Percentiles rank a stretch among this genome's conserved stretches.
Conservation (phyloP, 2,113 vertebrate species). For the Semnornis frantzii region DNA sequence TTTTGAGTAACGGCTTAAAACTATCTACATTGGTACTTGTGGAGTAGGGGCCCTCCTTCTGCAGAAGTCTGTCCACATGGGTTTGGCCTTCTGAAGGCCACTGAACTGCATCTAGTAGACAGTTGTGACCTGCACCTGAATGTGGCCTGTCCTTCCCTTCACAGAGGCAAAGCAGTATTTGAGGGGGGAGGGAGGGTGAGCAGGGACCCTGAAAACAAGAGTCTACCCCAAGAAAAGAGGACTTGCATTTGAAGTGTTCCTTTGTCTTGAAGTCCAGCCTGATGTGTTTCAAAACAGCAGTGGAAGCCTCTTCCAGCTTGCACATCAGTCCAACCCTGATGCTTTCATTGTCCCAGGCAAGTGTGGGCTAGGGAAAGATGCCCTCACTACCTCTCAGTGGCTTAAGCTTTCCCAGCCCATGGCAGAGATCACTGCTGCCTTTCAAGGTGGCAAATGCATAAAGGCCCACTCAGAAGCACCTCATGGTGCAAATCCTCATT, state of each 20-base stretch:
- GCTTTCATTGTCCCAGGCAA: too few species aligned
- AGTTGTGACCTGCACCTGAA: not conserved
- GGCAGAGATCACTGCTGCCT: not conserved
- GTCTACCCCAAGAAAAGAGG: not conserved
- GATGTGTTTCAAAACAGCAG: not conserved
- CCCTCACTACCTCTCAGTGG: not conserved
- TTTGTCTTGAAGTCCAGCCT: not conserved
- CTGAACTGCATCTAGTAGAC: not conserved
- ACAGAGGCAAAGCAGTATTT: not conserved
- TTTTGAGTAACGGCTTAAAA: not conserved
- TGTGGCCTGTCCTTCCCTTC: not conserved
- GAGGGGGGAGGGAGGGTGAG: not conserved
- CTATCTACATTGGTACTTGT: not conserved
- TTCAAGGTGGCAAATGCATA: not conserved
- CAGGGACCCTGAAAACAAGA: not conserved
- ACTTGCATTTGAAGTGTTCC: not conserved
- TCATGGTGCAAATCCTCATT: not conserved
- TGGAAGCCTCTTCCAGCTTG: not conserved
- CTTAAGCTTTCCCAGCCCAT: not conserved
- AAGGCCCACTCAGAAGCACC: not conserved
- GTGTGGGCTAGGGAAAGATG: not conserved
- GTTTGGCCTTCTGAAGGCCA: not conserved
- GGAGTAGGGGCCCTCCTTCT: not conserved
- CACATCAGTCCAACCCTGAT: not conserved
- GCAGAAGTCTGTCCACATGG: not conserved